These are phyloP conservation scores for Chalcosyrphus nemorum DNA, from an alignment of 2,888 invertebrate species.

Conservation along the genomic window DNA sequence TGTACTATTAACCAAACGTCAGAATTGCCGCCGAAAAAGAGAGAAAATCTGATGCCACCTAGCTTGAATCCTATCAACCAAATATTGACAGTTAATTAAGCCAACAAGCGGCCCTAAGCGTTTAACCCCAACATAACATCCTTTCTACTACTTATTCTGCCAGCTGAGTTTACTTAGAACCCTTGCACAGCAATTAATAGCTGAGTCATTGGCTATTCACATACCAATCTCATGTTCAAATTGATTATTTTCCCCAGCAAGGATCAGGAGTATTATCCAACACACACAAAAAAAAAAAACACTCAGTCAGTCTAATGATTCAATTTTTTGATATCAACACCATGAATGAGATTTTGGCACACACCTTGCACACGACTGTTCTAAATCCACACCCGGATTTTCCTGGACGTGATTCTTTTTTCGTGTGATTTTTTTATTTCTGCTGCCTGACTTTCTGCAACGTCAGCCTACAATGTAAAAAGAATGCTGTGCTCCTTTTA, in stretches of 20 bases:
- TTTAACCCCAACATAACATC: not conserved
- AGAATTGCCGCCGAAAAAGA: too few species aligned
- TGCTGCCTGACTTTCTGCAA: conserved; percentile 34
- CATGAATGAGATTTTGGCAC: conserved; percentile 53
- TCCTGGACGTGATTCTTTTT: not conserved
- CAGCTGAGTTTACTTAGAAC: conserved; percentile 29
- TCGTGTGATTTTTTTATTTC: too few species aligned
- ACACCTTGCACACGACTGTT: conserved; percentile 41
- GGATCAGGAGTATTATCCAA: conserved; percentile 10
- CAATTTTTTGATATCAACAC: conserved; percentile 69
- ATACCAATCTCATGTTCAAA: conserved; percentile 62
- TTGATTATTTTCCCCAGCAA: conserved; percentile 46
- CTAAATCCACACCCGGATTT: conserved; percentile 12
- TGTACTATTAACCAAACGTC: too few species aligned
- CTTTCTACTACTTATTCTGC: conserved; percentile 35
- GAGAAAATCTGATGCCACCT: too few species aligned
- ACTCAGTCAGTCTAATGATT: conserved; percentile 30
- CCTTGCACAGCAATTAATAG: conserved; percentile 33
- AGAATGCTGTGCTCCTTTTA: not conserved
- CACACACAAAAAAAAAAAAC: not conserved
- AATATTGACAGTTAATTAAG: conserved; percentile 68
- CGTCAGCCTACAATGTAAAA: conserved; percentile 65
- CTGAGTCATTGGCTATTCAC: conserved; percentile 40
- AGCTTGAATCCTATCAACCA: too few species aligned
- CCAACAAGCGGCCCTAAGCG: conserved; percentile 30